These are phyloP conservation scores for Alviniconcha strummeri DNA, from an alignment of 2,888 invertebrate species.

Conservation along the genomic window DNA sequence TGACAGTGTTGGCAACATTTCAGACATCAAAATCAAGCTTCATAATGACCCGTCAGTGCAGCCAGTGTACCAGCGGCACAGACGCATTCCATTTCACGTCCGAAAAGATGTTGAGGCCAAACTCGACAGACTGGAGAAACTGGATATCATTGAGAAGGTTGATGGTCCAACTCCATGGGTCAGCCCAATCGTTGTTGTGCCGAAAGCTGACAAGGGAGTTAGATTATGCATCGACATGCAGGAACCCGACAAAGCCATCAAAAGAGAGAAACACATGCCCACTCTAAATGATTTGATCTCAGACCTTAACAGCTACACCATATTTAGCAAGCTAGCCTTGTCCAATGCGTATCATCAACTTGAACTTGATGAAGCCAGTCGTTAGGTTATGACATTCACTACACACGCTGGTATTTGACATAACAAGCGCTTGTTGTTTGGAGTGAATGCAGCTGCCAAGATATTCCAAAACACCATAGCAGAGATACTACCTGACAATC, in stretches of 20 bases:
- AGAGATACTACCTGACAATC: conserved; percentile 61
- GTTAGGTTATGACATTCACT: conserved; percentile 47
- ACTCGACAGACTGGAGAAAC: conserved; percentile 41
- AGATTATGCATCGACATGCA: conserved; percentile 4
- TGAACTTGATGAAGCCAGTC: conserved; percentile 49
- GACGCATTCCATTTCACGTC: conserved; percentile 38
- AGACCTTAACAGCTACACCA: conserved; percentile 45
- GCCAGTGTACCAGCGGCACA: conserved; percentile 40
- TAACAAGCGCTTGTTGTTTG: conserved; percentile 34
- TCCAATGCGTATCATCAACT: conserved; percentile 49
- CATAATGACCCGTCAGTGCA: conserved; percentile 44
- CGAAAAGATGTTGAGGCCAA: conserved; percentile 42
- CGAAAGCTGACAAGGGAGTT: background rate
- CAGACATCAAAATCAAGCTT: conserved; percentile 32
- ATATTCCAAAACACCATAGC: conserved; percentile 72
- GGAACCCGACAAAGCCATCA: conserved; percentile 45
- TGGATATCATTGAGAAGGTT: conserved; percentile 48
- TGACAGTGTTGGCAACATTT: conserved; percentile 19
- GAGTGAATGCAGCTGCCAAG: conserved; percentile 71
- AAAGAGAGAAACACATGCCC: conserved; percentile 42
- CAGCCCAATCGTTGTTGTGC: conserved; percentile 44
- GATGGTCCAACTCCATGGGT: conserved; percentile 49
- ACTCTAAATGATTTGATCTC: conserved; percentile 42
- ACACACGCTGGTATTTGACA: conserved; percentile 45
- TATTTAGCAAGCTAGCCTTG: conserved; percentile 49